A percentile compares a stretch with the other conserved stretches of the same genome.
Conservation (phyloP, 2,888 invertebrate species). For the Zygothrica quintamaculata region DNA sequence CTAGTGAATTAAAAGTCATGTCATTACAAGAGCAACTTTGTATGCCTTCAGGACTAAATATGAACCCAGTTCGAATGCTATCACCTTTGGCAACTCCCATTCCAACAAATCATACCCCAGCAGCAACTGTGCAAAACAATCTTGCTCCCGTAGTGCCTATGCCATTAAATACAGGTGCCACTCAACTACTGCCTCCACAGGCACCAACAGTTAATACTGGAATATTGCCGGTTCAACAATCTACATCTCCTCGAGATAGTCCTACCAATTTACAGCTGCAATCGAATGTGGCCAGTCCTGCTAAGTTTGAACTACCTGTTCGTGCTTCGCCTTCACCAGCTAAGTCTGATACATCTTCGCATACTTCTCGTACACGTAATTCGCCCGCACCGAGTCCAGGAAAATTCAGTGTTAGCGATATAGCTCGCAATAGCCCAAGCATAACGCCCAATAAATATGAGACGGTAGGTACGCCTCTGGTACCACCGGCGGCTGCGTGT, state of each 20-base stretch:
- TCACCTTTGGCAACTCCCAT: slow-evolving; percentile 82
- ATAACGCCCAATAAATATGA: slow-evolving; percentile 83
- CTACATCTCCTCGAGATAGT: slow-evolving; percentile 83
- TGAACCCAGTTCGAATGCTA: slow-evolving; percentile 84
- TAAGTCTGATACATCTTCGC: slow-evolving; percentile 86
- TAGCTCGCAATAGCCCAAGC: slow-evolving; percentile 83
- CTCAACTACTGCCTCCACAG: slow-evolving; percentile 55
- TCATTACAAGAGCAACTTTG: slow-evolving; percentile 83
- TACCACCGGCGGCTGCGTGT: slow-evolving; percentile 66
- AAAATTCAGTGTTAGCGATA: slow-evolving; percentile 83
- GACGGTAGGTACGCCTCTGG: slow-evolving; percentile 51
- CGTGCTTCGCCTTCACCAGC: slow-evolving; percentile 87
- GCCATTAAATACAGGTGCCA: slow-evolving; percentile 21
- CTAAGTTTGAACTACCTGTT: slow-evolving; percentile 86
- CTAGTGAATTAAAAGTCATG: slow-evolving; percentile 82
- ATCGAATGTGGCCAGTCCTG: slow-evolving; percentile 84
- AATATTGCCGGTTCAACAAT: slow-evolving; percentile 38
- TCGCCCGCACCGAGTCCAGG: slow-evolving; percentile 85
- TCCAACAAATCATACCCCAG: slow-evolving; percentile 68
- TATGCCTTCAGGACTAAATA: slow-evolving; percentile 84
- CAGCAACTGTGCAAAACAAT: slow-evolving; percentile 19
- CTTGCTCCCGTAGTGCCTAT: slow-evolving; percentile 24
- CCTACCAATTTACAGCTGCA: slow-evolving; percentile 83
- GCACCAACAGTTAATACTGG: slow-evolving; percentile 23
- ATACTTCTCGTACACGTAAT: slow-evolving; percentile 86